phyloP scores from a whole-genome alignment of 2,888 invertebrate genomes.

The Parnassius smintheus region DNA sequence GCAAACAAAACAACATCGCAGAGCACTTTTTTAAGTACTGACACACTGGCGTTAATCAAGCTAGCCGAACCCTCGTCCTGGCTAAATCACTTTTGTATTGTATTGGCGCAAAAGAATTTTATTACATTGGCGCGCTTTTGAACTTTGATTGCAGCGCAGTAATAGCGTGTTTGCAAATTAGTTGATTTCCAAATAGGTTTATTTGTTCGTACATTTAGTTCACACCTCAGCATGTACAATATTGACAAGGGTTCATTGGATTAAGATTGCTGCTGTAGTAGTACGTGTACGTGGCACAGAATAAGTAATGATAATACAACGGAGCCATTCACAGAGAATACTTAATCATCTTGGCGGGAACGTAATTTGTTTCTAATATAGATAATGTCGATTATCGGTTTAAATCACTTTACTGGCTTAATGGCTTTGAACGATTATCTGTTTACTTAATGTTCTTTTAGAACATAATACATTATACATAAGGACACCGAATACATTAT shows the following conservation, averaged over 20 bases:
- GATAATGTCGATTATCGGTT: conserved; percentile 24
- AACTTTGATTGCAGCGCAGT: conserved; percentile 53
- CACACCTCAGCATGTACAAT: neutral
- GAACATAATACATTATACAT: neutral
- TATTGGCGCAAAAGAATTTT: conserved; percentile 78
- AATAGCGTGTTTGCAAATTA: conserved; percentile 71
- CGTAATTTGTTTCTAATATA: conserved; percentile 24
- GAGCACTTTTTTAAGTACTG: neutral
- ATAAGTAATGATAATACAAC: conserved; percentile 7
- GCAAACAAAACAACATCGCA: no score
- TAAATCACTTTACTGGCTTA: conserved; percentile 22
- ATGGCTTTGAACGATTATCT: conserved; percentile 16
- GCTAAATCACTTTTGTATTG: conserved; percentile 75
- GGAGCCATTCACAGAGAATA: conserved; percentile 10
- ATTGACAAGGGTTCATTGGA: conserved; percentile 8
- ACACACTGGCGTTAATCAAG: conserved; percentile 15
- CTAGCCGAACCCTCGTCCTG: conserved; percentile 31
- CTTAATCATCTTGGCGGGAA: conserved; percentile 23
- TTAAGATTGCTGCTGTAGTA: conserved; percentile 3
- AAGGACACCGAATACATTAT: no score
- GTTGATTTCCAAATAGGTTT: conserved; percentile 36
- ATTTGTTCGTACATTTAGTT: conserved; percentile 1
- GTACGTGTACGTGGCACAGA: conserved; percentile 5
- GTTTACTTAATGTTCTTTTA: neutral
- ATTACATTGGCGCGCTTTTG: conserved; percentile 76